Percentiles rank a stretch among this genome's conserved stretches.
Evolutionary conservation across 2,113 vertebrate genomes (phyloP).

Genomic region (Perca flavescens): DNA sequence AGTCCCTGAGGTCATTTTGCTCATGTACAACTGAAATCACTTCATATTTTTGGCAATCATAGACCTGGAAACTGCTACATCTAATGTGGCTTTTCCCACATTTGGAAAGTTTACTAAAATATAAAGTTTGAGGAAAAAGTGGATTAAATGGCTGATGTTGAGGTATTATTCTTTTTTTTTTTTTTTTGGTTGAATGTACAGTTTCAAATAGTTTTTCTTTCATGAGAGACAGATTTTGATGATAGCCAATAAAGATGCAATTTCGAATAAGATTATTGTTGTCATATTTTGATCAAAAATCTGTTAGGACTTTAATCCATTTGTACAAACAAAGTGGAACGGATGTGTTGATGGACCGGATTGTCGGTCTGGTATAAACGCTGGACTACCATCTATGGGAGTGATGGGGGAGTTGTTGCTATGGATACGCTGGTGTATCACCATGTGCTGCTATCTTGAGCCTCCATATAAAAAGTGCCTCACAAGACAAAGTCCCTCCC

Average conservation of each 20-base stretch:
- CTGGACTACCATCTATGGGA: neutral
- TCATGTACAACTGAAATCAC: neutral
- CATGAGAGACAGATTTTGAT: conserved; percentile 31
- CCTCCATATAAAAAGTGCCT: conserved; percentile 60
- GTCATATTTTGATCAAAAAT: conserved; percentile 1
- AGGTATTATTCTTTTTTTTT: conserved; percentile 6
- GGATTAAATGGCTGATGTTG: neutral
- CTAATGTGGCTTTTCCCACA: conserved; percentile 7
- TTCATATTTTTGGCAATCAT: neutral
- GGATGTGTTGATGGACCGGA: neutral
- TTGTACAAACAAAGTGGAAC: neutral
- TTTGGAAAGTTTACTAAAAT: neutral
- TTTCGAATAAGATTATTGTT: conserved; percentile 2
- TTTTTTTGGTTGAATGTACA: conserved; percentile 34
- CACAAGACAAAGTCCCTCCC: conserved; percentile 30
- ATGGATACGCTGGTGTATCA: conserved; percentile 4
- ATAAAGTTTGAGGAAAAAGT: neutral
- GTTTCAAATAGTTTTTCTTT: conserved; percentile 24
- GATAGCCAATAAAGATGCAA: conserved; percentile 45
- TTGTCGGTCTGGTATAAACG: neutral
- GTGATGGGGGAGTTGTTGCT: conserved; percentile 12
- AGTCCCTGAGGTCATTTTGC: neutral
- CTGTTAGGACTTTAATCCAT: neutral
- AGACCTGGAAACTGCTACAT: conserved; percentile 26
- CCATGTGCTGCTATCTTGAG: conserved; percentile 47